phyloP scores from a whole-genome alignment of 2,113 vertebrate genomes.

The Antechinus stuartii region DNA sequence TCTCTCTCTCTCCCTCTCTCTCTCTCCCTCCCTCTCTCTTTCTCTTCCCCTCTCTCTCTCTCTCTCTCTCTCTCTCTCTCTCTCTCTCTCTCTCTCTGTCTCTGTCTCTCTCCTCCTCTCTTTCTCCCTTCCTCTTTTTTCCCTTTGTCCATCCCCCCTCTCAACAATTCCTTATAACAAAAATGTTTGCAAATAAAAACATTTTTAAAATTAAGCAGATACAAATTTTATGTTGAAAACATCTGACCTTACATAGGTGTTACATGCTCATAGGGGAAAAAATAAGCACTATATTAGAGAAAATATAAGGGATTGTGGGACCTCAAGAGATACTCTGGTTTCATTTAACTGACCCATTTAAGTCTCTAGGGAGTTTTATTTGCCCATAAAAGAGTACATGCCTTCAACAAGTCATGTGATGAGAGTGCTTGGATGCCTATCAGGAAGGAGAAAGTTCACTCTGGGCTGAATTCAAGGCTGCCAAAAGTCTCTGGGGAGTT shows the following conservation, averaged over 20 bases:
- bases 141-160: no score
- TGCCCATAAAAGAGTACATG: background rate
- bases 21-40: no score
- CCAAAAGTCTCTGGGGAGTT: conserved; percentile 24
- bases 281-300: background rate
- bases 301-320: conserved; percentile 7
- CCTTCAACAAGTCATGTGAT: background rate
- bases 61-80: no score
- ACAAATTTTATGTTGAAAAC: background rate
- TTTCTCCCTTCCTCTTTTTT: background rate
- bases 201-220: background rate
- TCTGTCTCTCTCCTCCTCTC: background rate
- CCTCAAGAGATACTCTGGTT: conserved; percentile 13
- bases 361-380: background rate
- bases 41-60: no score
- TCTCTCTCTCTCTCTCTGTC: background rate
- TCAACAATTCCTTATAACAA: background rate
- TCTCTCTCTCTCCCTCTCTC: no score
- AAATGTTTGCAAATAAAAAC: background rate
- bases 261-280: background rate
- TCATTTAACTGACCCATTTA: background rate
- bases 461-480: conserved; percentile 21
- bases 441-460: conserved; percentile 13
- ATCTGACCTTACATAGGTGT: background rate
- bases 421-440: background rate